Base-by-base conservation (phyloP, 1,140 invertebrate species). In the Formica selysi region DNA sequence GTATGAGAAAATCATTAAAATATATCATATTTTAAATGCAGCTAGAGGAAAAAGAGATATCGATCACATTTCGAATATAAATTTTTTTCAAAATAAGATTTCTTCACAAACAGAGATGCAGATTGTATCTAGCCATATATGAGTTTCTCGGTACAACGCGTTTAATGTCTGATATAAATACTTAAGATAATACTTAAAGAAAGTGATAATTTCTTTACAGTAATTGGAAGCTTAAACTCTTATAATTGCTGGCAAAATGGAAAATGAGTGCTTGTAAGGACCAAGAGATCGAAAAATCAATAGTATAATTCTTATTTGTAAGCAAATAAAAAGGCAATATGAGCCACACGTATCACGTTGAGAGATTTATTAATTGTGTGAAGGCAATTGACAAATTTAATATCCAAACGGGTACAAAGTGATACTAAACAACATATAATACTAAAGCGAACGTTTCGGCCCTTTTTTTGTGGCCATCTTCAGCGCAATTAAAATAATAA, bases 181-280 rank as follows among this genome's bases (percentile, higher is more conserved):
- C 22, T 22, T 22, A 22, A 22, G 22, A 22, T 22, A 22, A 22
- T 22, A 22, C 22, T 22, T 22, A 22, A 22, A 22, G 22, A 22
- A 22, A 22, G 22, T 22, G 22, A 22, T 22, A 22, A 0, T 22
- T 22, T 22, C 36, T 29, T 76, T 67, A 22, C 65, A 62, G 61
- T 62, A 65, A 87, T 87, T 86, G 41, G 26, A 74, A 86, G 41
- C 59, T 89, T 84, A 85, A 86, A 78, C 16, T 44, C 29, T 22
- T 78, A 51, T 59, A 44, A 11, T 36, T 29, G n/a, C 38, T 16
- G 44, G 22, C 51, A 44, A 22, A 64, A 13, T 62, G 10, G 57
- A 57, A 79, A 26, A n/a, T 7, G 36, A 78, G 22, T 32, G 38
- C 64, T 57, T 29, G 6, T 51, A 19, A 36, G 16, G 73, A 79